Percentiles rank a stretch among this genome's conserved stretches.
Conservation (phyloP, 1,140 invertebrate genomes). For the Trialeurodes vaporariorum region DNA sequence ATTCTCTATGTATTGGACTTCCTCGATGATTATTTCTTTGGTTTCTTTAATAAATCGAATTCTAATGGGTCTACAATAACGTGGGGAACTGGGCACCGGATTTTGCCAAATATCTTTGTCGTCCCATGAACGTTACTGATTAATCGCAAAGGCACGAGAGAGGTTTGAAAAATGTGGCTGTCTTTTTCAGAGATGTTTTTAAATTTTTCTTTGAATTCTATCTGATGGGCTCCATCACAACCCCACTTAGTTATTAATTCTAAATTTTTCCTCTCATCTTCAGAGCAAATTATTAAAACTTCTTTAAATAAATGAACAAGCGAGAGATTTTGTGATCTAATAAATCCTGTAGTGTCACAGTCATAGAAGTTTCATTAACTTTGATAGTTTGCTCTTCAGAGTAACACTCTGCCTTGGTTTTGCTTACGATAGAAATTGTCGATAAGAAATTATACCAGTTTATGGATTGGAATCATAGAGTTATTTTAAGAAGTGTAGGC, state of each 20-base stretch:
- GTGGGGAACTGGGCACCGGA: constrained; percentile 12
- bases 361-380: too few species aligned
- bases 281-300: neutral
- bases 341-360: too few species aligned
- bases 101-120: constrained; percentile 17
- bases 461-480: too few species aligned
- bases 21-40: neutral
- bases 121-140: neutral
- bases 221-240: constrained; percentile 11
- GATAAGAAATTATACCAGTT: too few species aligned
- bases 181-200: constrained; percentile 5
- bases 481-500: too few species aligned
- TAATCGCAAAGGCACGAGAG: constrained; percentile 12
- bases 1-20: neutral
- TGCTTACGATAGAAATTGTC: too few species aligned
- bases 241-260: constrained; percentile 5
- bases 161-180: constrained; percentile 11
- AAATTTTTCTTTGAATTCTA: constrained; percentile 17
- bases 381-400: too few species aligned
- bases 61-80: constrained; percentile 13
- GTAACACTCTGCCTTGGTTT: too few species aligned
- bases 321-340: too few species aligned
- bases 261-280: neutral
- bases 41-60: neutral
- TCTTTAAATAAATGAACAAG: neutral